phyloP scores from a whole-genome alignment of 2,113 vertebrate species.

The Capreolus pygargus region DNA sequence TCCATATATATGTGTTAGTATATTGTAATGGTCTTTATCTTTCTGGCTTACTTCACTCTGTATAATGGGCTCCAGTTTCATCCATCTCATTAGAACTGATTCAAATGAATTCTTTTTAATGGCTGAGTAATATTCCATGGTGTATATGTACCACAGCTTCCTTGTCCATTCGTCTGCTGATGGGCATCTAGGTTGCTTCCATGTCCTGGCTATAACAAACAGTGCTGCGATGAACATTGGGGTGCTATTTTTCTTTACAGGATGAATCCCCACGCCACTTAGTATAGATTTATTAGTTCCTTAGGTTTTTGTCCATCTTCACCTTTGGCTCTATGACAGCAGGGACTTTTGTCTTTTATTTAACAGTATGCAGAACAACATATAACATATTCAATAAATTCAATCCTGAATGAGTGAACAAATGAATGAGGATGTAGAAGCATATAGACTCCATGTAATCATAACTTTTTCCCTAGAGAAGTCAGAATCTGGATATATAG shows the following conservation, averaged over 20 bases:
- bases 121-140: too few species aligned
- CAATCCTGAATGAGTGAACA: background rate
- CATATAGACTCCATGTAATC: background rate
- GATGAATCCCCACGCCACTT: background rate
- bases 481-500: constrained; percentile 1
- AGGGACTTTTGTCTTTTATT: background rate
- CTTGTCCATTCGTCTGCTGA: too few species aligned
- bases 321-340: background rate
- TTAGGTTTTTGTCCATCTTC: background rate
- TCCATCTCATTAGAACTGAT: too few species aligned
- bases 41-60: too few species aligned
- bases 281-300: background rate
- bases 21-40: too few species aligned
- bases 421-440: background rate
- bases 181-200: too few species aligned
- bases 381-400: background rate
- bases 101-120: too few species aligned
- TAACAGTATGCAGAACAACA: background rate
- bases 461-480: background rate
- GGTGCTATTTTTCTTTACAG: background rate
- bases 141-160: too few species aligned
- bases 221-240: too few species aligned
- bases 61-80: too few species aligned
- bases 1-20: too few species aligned
- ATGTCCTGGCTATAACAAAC: too few species aligned